A percentile compares a stretch with the other conserved stretches of the same genome.
These are phyloP conservation scores for Tapera naevia DNA, from an alignment of 2,797 vertebrate genomes.

Conservation along the genomic window DNA sequence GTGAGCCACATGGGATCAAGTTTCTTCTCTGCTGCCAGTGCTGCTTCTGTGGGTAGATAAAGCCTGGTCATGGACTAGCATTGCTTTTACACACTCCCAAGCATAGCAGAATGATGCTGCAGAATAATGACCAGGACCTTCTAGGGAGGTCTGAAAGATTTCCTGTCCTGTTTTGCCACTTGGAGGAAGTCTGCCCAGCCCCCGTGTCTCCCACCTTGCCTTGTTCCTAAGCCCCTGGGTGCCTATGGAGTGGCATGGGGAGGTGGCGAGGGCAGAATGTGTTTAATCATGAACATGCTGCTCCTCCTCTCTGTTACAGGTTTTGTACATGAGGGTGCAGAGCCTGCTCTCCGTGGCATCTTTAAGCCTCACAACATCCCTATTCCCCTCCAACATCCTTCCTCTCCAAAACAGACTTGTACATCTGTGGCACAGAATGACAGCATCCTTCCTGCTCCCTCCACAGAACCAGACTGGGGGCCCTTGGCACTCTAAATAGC, in stretches of 20 bases:
- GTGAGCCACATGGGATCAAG: not conserved
- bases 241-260: not conserved
- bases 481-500: not conserved
- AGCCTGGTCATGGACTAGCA: not conserved
- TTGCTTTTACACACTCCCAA: not conserved
- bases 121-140: not conserved
- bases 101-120: not conserved
- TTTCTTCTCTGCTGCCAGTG: not conserved
- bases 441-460: not conserved
- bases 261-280: too few relatives aligned
- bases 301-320: not conserved
- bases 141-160: not conserved
- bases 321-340: not conserved
- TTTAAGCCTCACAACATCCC: not conserved
- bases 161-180: not conserved
- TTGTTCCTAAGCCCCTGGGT: not conserved
- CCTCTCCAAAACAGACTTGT: not conserved
- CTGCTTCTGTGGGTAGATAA: not conserved
- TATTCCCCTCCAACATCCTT: not conserved
- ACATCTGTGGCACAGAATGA: not conserved
- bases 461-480: not conserved
- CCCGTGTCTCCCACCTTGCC: not conserved
- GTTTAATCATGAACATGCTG: accelerated
- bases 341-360: not conserved
- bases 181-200: not conserved